Percentiles rank a stretch among this genome's conserved stretches.
phyloP scores from a whole-genome alignment of 2,888 invertebrate species.

The Aleiodes testaceus region DNA sequence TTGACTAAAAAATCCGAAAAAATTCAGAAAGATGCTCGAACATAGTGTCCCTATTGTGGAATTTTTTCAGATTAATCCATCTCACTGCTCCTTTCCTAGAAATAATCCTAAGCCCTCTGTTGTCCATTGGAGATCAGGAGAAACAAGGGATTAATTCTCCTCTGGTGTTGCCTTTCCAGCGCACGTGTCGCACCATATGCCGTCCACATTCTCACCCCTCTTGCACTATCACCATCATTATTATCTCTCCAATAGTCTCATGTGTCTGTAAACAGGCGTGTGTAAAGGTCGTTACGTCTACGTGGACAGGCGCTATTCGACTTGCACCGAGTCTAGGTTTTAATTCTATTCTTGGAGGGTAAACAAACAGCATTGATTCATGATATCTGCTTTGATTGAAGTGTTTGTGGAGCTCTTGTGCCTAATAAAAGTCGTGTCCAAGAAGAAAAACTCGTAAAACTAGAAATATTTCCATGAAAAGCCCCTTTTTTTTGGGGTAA shows the following conservation, averaged over 20 bases:
- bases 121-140: neutral
- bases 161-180: conserved; percentile 16
- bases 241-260: neutral
- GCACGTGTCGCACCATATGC: conserved; percentile 58
- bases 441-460: no score
- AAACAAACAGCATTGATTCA: conserved; percentile 1
- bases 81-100: no score
- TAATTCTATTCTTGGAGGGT: neutral
- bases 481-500: neutral
- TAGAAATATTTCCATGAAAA: neutral
- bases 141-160: neutral
- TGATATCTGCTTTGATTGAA: neutral
- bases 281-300: conserved; percentile 26
- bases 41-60: no score
- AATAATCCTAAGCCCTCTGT: no score
- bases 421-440: neutral
- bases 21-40: no score
- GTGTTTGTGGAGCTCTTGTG: no score
- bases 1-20: no score
- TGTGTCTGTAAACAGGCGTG: conserved; percentile 5
- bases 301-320: conserved; percentile 27
- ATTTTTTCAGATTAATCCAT: no score
- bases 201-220: conserved; percentile 50
- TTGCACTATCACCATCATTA: neutral
- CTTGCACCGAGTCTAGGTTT: neutral